Evolutionary conservation across 2,113 vertebrate species (phyloP).

Genomic region (Symphodus melops): DNA sequence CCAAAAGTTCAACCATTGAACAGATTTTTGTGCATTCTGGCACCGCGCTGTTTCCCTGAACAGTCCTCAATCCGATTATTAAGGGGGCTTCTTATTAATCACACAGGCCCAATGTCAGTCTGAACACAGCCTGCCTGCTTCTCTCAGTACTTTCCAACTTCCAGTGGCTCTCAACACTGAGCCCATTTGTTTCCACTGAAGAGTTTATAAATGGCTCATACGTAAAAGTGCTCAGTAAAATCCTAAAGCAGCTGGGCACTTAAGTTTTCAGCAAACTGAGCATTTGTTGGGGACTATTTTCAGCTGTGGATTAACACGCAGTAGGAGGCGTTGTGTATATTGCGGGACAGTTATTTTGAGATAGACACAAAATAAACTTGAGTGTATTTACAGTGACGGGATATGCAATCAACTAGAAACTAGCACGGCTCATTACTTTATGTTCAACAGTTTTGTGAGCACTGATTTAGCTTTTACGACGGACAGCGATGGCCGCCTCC

Average conservation of each 20-base stretch:
- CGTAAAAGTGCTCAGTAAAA: neutral
- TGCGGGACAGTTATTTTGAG: constrained; percentile 5
- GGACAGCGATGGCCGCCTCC: too few species aligned
- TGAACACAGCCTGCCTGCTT: neutral
- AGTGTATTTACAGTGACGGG: neutral
- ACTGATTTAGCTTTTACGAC: too few species aligned
- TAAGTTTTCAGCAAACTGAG: constrained; percentile 3
- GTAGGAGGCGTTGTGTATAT: constrained; percentile 12
- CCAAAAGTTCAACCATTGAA: neutral
- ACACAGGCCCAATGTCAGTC: neutral
- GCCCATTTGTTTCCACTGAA: neutral
- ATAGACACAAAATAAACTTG: constrained; percentile 8
- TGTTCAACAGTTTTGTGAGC: neutral
- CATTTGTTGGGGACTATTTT: constrained; percentile 18
- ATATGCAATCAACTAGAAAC: neutral
- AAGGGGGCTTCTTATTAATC: neutral
- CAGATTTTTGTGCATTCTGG: neutral
- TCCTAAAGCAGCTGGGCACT: neutral
- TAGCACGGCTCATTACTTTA: neutral
- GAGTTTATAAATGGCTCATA: neutral
- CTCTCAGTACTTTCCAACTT: neutral
- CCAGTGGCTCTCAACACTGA: neutral
- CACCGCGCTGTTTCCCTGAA: neutral
- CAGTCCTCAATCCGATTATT: neutral
- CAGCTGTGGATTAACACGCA: constrained; percentile 14